A percentile compares a stretch with the other conserved stretches of the same genome.
Conservation (phyloP, 2,888 invertebrate species). For the Nebria brevicollis region DNA sequence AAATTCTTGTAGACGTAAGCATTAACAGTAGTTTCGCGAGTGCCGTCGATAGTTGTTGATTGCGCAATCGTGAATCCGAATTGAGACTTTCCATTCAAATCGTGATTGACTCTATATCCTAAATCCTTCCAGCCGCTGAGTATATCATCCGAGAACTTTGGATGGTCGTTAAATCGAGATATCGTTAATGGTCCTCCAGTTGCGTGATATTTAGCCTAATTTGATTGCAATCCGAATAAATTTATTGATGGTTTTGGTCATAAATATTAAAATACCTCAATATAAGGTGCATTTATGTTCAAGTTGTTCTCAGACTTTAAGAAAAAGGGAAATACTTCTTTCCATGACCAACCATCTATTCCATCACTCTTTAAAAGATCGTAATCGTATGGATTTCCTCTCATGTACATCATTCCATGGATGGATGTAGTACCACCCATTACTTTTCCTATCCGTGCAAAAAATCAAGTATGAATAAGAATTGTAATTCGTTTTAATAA, state of each 20-base stretch:
- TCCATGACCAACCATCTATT: conserved; percentile 45
- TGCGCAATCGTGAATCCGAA: conserved; percentile 43
- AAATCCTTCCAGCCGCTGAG: conserved; percentile 26
- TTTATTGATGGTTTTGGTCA: background rate
- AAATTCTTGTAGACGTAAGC: conserved; percentile 37
- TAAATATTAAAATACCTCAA: conserved; percentile 19
- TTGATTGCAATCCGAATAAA: background rate
- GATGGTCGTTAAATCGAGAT: conserved; percentile 34
- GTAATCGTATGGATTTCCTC: conserved; percentile 46
- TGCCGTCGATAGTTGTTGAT: conserved; percentile 39
- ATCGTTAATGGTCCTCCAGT: conserved; percentile 39
- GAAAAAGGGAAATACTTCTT: conserved; percentile 47
- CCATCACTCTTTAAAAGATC: conserved; percentile 29
- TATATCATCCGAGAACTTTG: conserved; percentile 27
- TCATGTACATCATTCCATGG: conserved; percentile 48
- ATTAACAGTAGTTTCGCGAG: conserved; percentile 36
- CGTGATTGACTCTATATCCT: conserved; percentile 30
- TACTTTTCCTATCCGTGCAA: conserved; percentile 22
- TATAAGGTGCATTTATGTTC: conserved; percentile 35
- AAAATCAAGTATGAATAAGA: too few relatives aligned
- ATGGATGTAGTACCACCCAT: conserved; percentile 46
- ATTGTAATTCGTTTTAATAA: too few relatives aligned
- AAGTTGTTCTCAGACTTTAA: conserved; percentile 47
- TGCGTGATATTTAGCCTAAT: conserved; percentile 31
- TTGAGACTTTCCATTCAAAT: conserved; percentile 43